phyloP scores from a whole-genome alignment of 92 coral and sea anemone species.

The Zoanthus sociatus region DNA sequence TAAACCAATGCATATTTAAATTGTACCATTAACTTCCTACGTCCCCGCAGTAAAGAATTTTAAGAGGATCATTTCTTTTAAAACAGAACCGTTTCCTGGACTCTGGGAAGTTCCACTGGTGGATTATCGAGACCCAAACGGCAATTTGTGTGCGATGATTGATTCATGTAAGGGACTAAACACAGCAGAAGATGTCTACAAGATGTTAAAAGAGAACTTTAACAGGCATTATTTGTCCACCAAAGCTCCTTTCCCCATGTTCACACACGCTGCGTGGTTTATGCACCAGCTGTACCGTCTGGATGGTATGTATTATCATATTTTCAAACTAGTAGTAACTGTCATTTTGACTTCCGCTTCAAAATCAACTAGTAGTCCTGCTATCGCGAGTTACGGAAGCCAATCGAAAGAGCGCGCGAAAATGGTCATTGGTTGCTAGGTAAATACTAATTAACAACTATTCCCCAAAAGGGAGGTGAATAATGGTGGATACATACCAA shows the following conservation, averaged over 20 bases:
- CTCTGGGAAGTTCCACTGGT: conserved; percentile 98
- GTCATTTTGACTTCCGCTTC: too few relatives aligned
- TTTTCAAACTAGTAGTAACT: too few relatives aligned
- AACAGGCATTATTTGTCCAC: conserved; percentile 78
- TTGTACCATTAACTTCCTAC: too few relatives aligned
- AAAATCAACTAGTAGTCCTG: too few relatives aligned
- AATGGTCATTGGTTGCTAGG: too few relatives aligned
- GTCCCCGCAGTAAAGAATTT: neutral
- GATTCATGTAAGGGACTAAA: conserved; percentile 72
- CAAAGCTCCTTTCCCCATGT: conserved; percentile 96
- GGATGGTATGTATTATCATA: conserved; percentile 56
- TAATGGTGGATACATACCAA: too few relatives aligned
- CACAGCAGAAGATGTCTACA: conserved; percentile 61
- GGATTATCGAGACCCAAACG: conserved; percentile 74
- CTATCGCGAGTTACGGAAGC: too few relatives aligned
- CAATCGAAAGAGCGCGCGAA: too few relatives aligned
- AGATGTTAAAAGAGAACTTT: conserved; percentile 76
- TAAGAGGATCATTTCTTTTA: neutral
- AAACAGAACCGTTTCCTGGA: conserved; percentile 85
- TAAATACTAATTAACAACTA: too few relatives aligned
- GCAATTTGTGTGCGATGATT: conserved; percentile 77
- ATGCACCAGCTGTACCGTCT: conserved; percentile 53
- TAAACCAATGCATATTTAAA: too few relatives aligned
- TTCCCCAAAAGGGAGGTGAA: too few relatives aligned
- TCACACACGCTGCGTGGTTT: conserved; percentile 91